Evolutionary conservation across 1,140 invertebrate species (phyloP).

Genomic region (Dreissena rostriformis): DNA sequence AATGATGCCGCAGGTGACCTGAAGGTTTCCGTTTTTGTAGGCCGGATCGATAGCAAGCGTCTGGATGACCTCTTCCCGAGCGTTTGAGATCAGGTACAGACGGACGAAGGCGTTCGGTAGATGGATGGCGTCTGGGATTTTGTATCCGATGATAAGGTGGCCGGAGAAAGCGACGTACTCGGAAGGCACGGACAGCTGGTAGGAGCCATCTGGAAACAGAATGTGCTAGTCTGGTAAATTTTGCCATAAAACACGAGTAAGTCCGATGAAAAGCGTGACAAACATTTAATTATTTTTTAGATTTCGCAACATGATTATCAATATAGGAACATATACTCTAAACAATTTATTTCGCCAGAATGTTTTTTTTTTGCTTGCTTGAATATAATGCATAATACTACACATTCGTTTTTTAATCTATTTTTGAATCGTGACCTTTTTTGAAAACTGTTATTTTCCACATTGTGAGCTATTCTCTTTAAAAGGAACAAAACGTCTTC

Average conservation of each 20-base stretch:
- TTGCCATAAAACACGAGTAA: too few species aligned
- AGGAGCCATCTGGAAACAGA: slow-evolving; percentile 35
- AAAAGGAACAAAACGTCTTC: too few species aligned
- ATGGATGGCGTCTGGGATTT: slow-evolving; percentile 26
- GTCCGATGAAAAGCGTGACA: too few species aligned
- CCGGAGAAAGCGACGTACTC: slow-evolving; percentile 37
- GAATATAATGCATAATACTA: too few species aligned
- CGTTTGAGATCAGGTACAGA: slow-evolving; percentile 15
- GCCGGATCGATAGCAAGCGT: slow-evolving; percentile 20
- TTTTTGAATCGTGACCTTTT: not conserved
- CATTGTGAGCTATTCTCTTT: too few species aligned
- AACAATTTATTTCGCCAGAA: too few species aligned
- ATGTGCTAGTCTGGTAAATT: not conserved
- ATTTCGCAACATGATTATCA: too few species aligned
- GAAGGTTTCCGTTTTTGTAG: slow-evolving; percentile 25
- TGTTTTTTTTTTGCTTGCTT: too few species aligned
- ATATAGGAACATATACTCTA: too few species aligned
- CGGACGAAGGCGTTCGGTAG: slow-evolving; percentile 48
- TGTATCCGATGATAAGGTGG: slow-evolving; percentile 33
- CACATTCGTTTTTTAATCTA: not conserved
- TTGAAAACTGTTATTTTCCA: not conserved
- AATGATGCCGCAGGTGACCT: slow-evolving; percentile 41
- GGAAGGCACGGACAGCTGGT: slow-evolving; percentile 23
- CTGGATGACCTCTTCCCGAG: slow-evolving; percentile 18
- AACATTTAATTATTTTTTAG: too few species aligned